Base-by-base conservation (phyloP, 2,888 invertebrate species). In the Tromatobia lineatoria region DNA sequence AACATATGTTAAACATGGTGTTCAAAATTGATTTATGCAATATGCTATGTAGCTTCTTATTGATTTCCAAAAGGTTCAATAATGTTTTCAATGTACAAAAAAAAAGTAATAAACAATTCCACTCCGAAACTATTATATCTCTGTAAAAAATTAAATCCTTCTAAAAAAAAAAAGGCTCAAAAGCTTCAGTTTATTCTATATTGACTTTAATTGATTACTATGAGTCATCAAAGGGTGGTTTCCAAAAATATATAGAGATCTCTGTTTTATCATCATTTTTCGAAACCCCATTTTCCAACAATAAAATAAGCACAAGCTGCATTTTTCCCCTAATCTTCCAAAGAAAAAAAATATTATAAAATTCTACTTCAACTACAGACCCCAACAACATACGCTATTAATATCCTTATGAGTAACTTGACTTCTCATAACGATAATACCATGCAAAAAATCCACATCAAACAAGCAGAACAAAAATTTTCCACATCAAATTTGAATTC, bases 211-310 rank as follows among this genome's bases (percentile, higher is more conserved):
- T 34, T 34, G 61, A 61, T 61, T 34, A 6, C 61, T 38, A 38
- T 61, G 38, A 61, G 59, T 59, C 61, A 61, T 13, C 2, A 8
- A 34, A 34, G n/a, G 61, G 18, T 34, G 61, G n/a, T 18, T 8
- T 34, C 34, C n/a, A 3, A 18, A 61, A 18, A 10, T n/a, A 18
- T 8, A 10, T 3, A 61, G 61, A 18, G n/a, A n/a, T n/a, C 13
- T 18, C 61, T 61, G 38, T 61, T 38, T 34, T 61, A 61, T 11
- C 61, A 18, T 61, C 18, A n/a, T 29, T 29, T 29, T 29, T 29
- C 38, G 8, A 10, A 38, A 8, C 10, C 7, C 7, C 0, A 10
- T 38, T 38, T 38, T 38, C 7, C 10, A 10, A 10, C n/a, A 10
- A 38, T 10, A 6, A 10, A 6, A 0, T 1, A 38, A 38, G 10